These are phyloP conservation scores for Poicephalus gulielmi DNA, from an alignment of 2,113 vertebrate genomes.

Conservation along the genomic window DNA sequence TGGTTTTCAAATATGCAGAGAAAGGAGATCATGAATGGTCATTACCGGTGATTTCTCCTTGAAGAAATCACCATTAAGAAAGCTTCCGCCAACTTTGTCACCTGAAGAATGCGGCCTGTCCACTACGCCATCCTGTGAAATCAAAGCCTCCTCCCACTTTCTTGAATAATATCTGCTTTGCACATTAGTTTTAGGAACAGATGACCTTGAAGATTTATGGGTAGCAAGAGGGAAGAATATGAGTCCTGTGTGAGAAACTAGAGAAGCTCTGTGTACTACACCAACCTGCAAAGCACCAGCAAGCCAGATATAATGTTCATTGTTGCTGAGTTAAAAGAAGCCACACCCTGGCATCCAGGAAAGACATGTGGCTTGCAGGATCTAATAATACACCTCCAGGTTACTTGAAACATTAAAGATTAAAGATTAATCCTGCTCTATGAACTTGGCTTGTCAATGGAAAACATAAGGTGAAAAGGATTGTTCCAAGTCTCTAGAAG, in stretches of 20 bases:
- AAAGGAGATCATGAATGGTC: neutral
- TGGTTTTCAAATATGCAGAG: neutral
- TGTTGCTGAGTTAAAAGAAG: neutral
- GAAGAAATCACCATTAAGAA: neutral
- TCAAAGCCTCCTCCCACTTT: conserved; percentile 60
- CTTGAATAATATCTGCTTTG: conserved; percentile 36
- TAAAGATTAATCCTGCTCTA: neutral
- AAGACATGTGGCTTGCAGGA: neutral
- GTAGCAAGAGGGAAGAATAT: conserved; percentile 3
- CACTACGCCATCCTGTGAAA: conserved; percentile 58
- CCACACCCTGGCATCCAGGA: neutral
- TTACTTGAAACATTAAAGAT: neutral
- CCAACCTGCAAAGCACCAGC: neutral
- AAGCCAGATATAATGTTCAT: neutral
- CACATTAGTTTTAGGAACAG: neutral
- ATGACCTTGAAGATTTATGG: conserved; percentile 35
- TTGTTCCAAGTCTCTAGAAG: neutral
- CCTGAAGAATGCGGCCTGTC: conserved; percentile 45
- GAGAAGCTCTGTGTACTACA: neutral
- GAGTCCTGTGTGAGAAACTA: conserved; percentile 18
- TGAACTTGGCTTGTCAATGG: neutral
- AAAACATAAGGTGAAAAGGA: neutral
- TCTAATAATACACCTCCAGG: neutral
- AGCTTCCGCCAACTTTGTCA: neutral
- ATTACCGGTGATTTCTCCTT: neutral